Conservation (phyloP, 1,140 invertebrate species). For the Bombus picipes region DNA sequence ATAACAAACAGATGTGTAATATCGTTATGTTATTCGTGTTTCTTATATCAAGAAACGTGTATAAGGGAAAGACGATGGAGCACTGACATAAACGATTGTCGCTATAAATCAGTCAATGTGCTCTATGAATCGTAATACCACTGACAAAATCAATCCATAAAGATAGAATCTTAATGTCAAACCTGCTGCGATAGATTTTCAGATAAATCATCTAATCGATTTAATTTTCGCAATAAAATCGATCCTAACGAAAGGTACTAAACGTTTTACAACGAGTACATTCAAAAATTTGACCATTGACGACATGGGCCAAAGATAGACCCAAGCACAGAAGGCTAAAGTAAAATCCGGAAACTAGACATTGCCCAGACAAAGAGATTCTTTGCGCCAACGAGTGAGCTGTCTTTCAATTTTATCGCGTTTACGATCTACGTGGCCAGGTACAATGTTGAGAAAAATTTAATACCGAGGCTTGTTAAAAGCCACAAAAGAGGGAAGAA, state of each 20-base stretch:
- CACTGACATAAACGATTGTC: neutral
- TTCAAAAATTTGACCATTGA: too few species aligned
- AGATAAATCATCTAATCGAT: neutral
- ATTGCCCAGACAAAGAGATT: neutral
- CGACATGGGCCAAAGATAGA: too few species aligned
- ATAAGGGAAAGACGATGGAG: too few species aligned
- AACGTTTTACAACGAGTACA: neutral
- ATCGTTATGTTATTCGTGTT: too few species aligned
- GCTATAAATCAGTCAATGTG: too few species aligned
- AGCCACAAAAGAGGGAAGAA: conserved; percentile 5
- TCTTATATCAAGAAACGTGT: too few species aligned
- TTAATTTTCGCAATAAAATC: neutral
- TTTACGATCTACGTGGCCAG: neutral
- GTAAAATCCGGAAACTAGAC: neutral
- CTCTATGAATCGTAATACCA: neutral
- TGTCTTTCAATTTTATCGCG: conserved; percentile 23
- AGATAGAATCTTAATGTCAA: neutral
- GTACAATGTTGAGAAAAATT: neutral
- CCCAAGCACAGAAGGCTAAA: too few species aligned
- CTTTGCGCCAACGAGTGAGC: neutral
- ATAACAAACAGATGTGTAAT: too few species aligned
- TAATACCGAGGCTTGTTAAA: neutral
- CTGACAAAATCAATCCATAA: neutral
- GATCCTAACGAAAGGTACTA: neutral
- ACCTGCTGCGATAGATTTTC: neutral